These are phyloP conservation scores for Clarias gariepinus DNA, from an alignment of 2,113 vertebrate species.

Conservation along the genomic window DNA sequence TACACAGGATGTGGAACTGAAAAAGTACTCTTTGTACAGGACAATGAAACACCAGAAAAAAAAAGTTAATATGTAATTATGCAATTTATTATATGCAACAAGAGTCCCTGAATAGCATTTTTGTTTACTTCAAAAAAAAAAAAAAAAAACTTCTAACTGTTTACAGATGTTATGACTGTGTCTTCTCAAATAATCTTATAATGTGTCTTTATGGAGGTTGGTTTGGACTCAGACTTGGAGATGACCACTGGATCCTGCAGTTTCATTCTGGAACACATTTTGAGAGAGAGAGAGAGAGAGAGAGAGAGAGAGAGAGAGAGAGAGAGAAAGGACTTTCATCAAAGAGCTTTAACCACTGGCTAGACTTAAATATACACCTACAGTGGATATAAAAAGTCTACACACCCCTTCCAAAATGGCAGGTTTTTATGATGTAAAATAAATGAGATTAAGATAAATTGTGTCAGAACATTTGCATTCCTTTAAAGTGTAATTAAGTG, in stretches of 20 bases:
- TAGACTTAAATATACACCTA: neutral
- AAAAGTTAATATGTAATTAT: neutral
- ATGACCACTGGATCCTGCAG: neutral
- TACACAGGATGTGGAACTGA: conserved; percentile 45
- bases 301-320: neutral
- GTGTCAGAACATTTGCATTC: too few relatives aligned
- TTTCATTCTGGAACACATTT: neutral
- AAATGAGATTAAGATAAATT: too few relatives aligned
- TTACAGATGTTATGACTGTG: neutral
- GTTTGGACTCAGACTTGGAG: neutral
- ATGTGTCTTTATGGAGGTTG: neutral
- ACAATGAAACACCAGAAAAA: neutral
- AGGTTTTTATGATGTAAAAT: too few relatives aligned
- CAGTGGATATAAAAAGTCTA: too few relatives aligned
- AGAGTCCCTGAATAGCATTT: neutral
- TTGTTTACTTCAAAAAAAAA: neutral
- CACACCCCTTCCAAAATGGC: too few relatives aligned
- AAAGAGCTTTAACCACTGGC: neutral
- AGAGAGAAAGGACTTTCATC: neutral
- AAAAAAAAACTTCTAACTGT: neutral
- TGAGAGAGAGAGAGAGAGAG: neutral
- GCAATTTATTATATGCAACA: neutral
- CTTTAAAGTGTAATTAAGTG: too few relatives aligned
- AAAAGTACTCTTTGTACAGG: neutral
- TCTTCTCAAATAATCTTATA: neutral